Evolutionary conservation across 2,888 invertebrate species (phyloP).

Genomic region (Zonitis immaculata): DNA sequence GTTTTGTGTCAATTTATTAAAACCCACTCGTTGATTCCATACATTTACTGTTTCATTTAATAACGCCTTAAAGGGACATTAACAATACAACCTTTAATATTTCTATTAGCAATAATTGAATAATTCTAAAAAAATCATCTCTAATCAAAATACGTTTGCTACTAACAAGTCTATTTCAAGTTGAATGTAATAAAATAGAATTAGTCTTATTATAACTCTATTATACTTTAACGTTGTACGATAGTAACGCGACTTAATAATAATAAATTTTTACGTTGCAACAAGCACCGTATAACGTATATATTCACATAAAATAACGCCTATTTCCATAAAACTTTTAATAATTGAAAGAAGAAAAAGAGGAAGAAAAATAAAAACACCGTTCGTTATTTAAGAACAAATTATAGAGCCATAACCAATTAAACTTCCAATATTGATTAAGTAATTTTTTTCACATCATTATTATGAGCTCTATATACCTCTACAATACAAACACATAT

Average conservation of each 20-base stretch:
- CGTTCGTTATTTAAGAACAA: too few species aligned
- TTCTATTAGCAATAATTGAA: neutral
- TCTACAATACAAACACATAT: too few species aligned
- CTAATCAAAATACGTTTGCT: neutral
- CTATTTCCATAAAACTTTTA: too few species aligned
- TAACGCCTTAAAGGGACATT: neutral
- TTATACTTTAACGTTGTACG: neutral
- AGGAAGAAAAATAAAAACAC: too few species aligned
- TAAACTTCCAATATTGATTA: too few species aligned
- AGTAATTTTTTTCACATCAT: too few species aligned
- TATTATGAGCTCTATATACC: too few species aligned
- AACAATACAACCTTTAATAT: neutral
- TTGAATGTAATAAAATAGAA: neutral
- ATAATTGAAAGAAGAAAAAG: too few species aligned
- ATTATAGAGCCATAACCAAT: too few species aligned
- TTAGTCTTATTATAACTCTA: neutral
- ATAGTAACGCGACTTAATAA: neutral
- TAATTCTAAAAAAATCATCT: too few species aligned
- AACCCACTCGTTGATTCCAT: slow-evolving; percentile 5
- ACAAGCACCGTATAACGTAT: too few species aligned
- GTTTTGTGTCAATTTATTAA: slow-evolving; percentile 20
- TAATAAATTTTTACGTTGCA: neutral
- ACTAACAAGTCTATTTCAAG: neutral
- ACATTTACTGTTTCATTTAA: slow-evolving; percentile 15
- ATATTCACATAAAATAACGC: too few species aligned